Conservation (phyloP, 2,888 invertebrate species). For the Thecocarcelia acutangulata region DNA sequence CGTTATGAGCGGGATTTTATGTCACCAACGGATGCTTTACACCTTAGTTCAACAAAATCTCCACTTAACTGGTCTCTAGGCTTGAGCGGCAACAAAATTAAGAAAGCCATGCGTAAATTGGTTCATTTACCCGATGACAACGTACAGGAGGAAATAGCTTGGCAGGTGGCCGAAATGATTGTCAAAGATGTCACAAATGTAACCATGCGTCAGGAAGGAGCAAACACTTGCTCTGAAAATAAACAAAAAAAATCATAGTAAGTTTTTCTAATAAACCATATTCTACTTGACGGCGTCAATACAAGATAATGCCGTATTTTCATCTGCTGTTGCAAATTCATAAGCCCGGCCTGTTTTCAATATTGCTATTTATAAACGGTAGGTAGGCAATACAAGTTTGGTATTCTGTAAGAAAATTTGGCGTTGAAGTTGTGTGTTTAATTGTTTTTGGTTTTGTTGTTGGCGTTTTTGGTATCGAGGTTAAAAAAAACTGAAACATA, state of each 20-base stretch:
- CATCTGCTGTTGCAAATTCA: too few species aligned
- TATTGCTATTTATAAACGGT: too few species aligned
- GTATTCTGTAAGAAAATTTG: too few species aligned
- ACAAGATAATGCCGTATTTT: too few species aligned
- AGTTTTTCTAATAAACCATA: slow-evolving; percentile 41
- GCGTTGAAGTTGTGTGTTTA: too few species aligned
- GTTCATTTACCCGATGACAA: slow-evolving; percentile 92
- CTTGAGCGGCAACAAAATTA: slow-evolving; percentile 79
- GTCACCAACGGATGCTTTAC: slow-evolving; percentile 68
- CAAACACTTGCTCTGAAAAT: neutral
- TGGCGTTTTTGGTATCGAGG: too few species aligned
- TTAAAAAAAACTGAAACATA: too few species aligned
- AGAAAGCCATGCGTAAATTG: slow-evolving; percentile 88
- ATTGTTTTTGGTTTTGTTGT: too few species aligned
- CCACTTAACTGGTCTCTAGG: slow-evolving; percentile 78
- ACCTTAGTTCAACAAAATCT: slow-evolving; percentile 82
- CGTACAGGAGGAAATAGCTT: slow-evolving; percentile 97
- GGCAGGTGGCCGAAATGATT: slow-evolving; percentile 98
- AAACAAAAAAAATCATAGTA: slow-evolving; percentile 49
- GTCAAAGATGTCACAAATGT: slow-evolving; percentile 96
- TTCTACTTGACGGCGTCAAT: too few species aligned
- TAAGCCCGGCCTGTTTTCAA: too few species aligned
- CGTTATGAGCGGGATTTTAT: slow-evolving; percentile 93
- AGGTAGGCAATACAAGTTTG: too few species aligned
- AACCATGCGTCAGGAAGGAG: slow-evolving; percentile 81